Evolutionary conservation across 2,797 vertebrate genomes (phyloP), one percentile per base, ranked within the genome.

Genomic region (Eulemur mongoz): DNA sequence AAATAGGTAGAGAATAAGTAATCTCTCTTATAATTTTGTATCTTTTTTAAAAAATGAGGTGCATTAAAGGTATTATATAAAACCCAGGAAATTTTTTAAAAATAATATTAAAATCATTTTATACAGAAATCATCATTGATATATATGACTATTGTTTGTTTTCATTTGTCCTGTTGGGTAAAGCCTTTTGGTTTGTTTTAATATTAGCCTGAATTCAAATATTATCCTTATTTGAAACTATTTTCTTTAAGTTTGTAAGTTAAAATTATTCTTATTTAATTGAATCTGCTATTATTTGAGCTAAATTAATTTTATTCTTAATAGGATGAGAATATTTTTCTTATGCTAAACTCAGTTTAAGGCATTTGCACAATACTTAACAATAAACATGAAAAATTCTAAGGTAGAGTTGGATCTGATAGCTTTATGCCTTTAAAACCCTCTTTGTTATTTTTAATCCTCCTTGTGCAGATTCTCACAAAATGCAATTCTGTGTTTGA

Each of bases 391-490:
- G 57, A 88, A 69, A 75, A 81, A 48, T 85, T 87, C 32, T 32
- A 35, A 57, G 20, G 17, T 22, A 38, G 27, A 73, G 1, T 85
- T 92, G 52, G 48, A 85, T 95, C 57, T 92, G 78, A 97, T 90
- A 91, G 30, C 22, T 82, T 94, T 85, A 65, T 65, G 18, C 73
- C 73, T 52, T 89, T 73, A 45, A 93, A 94, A 86, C 81, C 18
- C 18, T 88, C 20, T 91, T 94, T 61, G 38, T 75, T 93, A 78
- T 48, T 76, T 81, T 96, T 89, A 96, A 94, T 85, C 11, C 8
- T 82, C n/a, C 59, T 89, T 84, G 23, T 73, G 63, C n/a, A 54
- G 79, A 72, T 84, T 94, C 67, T 93, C 40, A 90, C 3, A 95
- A 40, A 94, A 89, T 61, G n/a, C 7, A 93, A 50, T 96, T 96